Evolutionary conservation across 1,140 invertebrate genomes (phyloP), one percentile per base, ranked within the genome.

Genomic region (Drosophila bocqueti): DNA sequence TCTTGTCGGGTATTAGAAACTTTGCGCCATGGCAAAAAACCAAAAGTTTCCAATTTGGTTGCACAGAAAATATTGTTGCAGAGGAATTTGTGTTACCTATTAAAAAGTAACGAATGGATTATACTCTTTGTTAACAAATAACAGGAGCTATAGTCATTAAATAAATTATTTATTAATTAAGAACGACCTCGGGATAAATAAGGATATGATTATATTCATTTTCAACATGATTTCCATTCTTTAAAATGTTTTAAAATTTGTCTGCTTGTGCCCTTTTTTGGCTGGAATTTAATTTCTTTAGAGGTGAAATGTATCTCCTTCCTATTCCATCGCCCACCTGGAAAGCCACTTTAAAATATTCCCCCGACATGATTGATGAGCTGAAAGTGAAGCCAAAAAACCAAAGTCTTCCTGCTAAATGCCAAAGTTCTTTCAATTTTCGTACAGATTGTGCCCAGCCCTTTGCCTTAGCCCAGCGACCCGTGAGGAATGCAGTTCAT

Each of bases 21-120:
- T 86, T 81, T 79, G 34, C 54, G 55, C 43, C 80, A 68, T 60
- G 59, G 55, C 77, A 68, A 60, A 55, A 55, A 75, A 45, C 46
- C 46, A 46, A 83, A 87, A 86, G 49, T 77, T 84, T 65, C 66
- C 45, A 59, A 62, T 71, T 69, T 63, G 50, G 52, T 60, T 67
- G 55, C 42, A 63, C 57, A 24, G 18, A 74, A 74, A 74, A 73
- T 74, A 74, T 74, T 74, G 67, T 74, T 60, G 66, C 38, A 68
- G 36, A 40, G 29, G 21, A 63, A 66, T 63, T 66, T 36, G 16
- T 45, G 31, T 13, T 29, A 43, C 7, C 6, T 40, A 13, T 3
- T n/a, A 1, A 5, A 4, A 24, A 1, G 26, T 10, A 43, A 11
- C 63, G 63, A 63, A 26, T 26, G 3, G 10, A 1, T 16, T 15